phyloP scores from a whole-genome alignment of 1,140 invertebrate species.

The Colletes latitarsis region DNA sequence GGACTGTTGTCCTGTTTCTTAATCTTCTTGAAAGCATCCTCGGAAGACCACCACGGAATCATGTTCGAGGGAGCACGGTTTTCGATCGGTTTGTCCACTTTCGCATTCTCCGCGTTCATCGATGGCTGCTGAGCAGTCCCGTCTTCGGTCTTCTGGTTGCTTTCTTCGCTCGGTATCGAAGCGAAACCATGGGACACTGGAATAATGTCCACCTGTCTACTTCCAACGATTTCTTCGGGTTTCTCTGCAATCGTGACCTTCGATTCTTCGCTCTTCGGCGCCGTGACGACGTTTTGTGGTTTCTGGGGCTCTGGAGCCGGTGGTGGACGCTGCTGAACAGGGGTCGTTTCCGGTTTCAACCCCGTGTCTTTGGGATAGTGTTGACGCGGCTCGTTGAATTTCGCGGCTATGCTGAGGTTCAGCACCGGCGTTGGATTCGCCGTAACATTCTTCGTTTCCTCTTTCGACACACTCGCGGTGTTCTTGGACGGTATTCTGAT shows the following conservation, averaged over 20 bases:
- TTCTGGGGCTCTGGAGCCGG: constrained; percentile 3
- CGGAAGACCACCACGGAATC: constrained; percentile 60
- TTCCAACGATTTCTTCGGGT: background rate
- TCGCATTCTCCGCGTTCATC: background rate
- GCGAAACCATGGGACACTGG: too few relatives aligned
- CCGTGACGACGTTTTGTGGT: background rate
- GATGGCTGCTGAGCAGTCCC: background rate
- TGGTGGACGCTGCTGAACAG: background rate
- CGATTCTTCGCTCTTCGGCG: background rate
- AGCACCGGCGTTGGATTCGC: constrained; percentile 22
- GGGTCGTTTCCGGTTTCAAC: background rate
- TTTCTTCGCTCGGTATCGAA: too few relatives aligned
- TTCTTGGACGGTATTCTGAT: constrained; percentile 57
- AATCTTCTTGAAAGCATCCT: constrained; percentile 48
- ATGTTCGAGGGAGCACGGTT: constrained; percentile 48
- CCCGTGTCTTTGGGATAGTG: background rate
- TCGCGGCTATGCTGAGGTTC: constrained; percentile 56
- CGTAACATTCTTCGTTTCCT: background rate
- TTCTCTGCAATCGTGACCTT: background rate
- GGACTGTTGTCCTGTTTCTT: constrained; percentile 12
- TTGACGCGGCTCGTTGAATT: constrained; percentile 28
- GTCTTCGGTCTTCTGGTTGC: too few relatives aligned
- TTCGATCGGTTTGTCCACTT: constrained; percentile 28
- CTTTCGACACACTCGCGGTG: background rate
- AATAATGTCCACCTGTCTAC: too few relatives aligned